These are phyloP conservation scores for Lepidocolaptes lacrymiger DNA, from an alignment of 2,797 vertebrate genomes.

Conservation along the genomic window DNA sequence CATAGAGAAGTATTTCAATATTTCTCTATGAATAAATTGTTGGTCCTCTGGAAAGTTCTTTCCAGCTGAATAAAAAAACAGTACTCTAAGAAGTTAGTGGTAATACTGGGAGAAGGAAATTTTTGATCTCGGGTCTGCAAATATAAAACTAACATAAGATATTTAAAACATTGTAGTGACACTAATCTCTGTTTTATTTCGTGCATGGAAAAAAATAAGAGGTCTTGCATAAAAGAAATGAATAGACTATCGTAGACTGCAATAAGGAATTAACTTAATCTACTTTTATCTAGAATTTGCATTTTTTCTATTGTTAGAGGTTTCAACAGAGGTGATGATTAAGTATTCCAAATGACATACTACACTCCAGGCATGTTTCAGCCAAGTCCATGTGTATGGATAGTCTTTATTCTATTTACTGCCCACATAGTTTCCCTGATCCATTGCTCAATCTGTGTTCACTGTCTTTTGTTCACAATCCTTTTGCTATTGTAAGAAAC, in stretches of 20 bases:
- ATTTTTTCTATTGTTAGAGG: background rate
- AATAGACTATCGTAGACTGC: background rate
- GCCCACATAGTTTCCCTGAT: background rate
- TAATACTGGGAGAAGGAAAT: background rate
- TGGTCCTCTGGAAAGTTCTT: background rate
- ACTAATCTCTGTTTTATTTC: background rate
- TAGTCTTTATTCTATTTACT: background rate
- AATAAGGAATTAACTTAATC: background rate
- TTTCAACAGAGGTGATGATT: background rate
- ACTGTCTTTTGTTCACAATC: background rate
- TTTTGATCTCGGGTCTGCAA: background rate
- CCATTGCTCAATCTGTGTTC: background rate
- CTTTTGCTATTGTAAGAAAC: background rate
- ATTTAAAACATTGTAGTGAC: background rate
- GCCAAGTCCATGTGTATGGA: background rate
- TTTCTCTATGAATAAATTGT: background rate
- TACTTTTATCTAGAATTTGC: background rate
- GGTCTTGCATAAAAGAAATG: background rate
- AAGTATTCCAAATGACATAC: background rate
- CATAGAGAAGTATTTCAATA: background rate
- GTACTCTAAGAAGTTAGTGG: background rate
- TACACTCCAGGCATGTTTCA: background rate
- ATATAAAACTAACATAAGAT: background rate
- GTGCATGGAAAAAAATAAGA: background rate
- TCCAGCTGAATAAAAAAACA: background rate